Conservation (phyloP, 2,888 invertebrate genomes). For the Autographa pulchrina region DNA sequence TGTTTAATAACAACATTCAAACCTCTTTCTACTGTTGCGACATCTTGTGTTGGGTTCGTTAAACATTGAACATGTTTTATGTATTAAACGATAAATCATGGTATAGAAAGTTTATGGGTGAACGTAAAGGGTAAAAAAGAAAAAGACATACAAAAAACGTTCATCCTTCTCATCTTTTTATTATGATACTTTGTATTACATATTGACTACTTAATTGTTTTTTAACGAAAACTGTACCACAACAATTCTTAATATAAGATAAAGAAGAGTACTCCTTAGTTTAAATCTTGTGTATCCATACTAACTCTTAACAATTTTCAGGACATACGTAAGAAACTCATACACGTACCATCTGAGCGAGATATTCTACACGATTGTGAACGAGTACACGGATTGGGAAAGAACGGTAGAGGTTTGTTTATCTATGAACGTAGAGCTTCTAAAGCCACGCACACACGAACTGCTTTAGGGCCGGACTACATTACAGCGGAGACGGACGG, state of each 20-base stretch:
- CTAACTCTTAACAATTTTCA: conserved; percentile 66
- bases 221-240: no score
- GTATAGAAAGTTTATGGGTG: background rate
- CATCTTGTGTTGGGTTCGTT: background rate
- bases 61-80: background rate
- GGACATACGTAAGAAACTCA: conserved; percentile 98
- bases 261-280: no score
- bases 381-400: conserved; percentile 99
- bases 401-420: conserved; percentile 92
- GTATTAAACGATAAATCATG: background rate
- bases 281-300: background rate
- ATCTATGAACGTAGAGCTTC: conserved; percentile 60
- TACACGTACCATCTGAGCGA: conserved; percentile 98
- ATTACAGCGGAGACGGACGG: no score
- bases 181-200: no score
- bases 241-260: no score
- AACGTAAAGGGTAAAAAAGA: background rate
- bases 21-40: conserved; percentile 9
- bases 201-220: no score
- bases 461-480: no score
- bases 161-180: no score
- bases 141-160: background rate
- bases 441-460: no score
- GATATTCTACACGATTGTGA: conserved; percentile 98
- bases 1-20: conserved; percentile 22